Evolutionary conservation across 2,797 vertebrate species (phyloP), one percentile per base, ranked within the genome.

Genomic region (Eutrigla gurnardus): DNA sequence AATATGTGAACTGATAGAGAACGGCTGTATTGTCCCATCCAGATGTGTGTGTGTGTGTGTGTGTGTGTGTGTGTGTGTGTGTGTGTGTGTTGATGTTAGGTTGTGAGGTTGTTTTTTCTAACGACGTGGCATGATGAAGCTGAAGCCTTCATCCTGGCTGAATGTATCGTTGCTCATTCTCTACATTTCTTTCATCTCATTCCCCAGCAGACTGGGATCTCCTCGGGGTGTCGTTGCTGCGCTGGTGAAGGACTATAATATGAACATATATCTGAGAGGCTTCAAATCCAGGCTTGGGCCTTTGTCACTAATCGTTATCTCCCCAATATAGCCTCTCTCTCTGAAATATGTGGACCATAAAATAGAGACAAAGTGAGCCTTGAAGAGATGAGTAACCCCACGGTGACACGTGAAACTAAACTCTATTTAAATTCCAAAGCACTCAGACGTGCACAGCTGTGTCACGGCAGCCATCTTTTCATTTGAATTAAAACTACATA

Each of bases 251-350:
- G 46, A n/a, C 14, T 55, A 13, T 25, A 57, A 67, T n/a, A 39
- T 6, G 33, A 58, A 18, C 15, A 36, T n/a, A n/a, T 13, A 47
- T 63, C 42, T 37, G 35, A 58, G 43, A 46, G 40, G 40, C 35
- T 36, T 67, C n/a, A 54, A 54, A 54, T 66, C 39, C 50, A 33
- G 39, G 10, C 65, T 13, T 10, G 25, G 50, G 55, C 50, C 65
- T 46, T 46, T 32, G 37, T 65, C 63, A 42, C 49, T 65, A 13
- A 12, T 49, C 36, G 17, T 18, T 25, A 25, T 25, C 25, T 25
- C 25, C 25, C 25, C 25, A 25, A 25, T 25, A 25, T 25, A 25
- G 25, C 25, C 25, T 25, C 10, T 45, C 10, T 45, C 40, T 36
- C 10, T 55, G 13, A 57, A n/a, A 57, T 8, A n/a, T 36, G 32